Conservation (phyloP, 2,888 invertebrate species). For the Spicauda simplicius region DNA sequence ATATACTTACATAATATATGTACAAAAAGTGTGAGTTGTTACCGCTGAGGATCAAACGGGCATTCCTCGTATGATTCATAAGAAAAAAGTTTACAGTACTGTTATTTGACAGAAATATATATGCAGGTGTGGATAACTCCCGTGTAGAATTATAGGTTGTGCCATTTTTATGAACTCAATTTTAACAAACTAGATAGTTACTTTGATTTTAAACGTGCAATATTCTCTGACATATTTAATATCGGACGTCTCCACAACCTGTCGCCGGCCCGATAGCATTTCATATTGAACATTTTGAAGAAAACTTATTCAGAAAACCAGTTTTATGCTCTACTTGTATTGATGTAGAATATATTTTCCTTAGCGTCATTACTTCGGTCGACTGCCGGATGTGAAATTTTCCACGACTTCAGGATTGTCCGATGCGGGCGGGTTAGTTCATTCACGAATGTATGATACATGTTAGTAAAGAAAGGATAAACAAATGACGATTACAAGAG, state of each 20-base stretch:
- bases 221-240: slow-evolving; percentile 37
- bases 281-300: slow-evolving; percentile 32
- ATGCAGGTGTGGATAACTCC: no score
- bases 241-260: slow-evolving; percentile 35
- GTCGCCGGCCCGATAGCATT: slow-evolving; percentile 40
- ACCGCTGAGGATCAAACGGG: no score
- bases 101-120: no score
- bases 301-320: slow-evolving; percentile 35
- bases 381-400: slow-evolving; percentile 71
- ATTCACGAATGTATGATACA: slow-evolving; percentile 52
- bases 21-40: no score
- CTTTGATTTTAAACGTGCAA: no score
- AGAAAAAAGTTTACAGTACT: no score
- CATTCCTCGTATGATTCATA: no score
- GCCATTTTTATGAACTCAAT: no score
- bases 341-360: slow-evolving; percentile 36
- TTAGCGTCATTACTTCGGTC: slow-evolving; percentile 27
- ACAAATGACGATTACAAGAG: not conserved
- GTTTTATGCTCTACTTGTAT: slow-evolving; percentile 8
- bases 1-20: no score
- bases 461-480: not conserved
- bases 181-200: no score
- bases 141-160: no score
- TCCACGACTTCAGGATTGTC: slow-evolving; percentile 67
- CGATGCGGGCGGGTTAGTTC: slow-evolving; percentile 54